Conservation (phyloP, 2,888 invertebrate genomes). For the Drosophila eohydei region DNA sequence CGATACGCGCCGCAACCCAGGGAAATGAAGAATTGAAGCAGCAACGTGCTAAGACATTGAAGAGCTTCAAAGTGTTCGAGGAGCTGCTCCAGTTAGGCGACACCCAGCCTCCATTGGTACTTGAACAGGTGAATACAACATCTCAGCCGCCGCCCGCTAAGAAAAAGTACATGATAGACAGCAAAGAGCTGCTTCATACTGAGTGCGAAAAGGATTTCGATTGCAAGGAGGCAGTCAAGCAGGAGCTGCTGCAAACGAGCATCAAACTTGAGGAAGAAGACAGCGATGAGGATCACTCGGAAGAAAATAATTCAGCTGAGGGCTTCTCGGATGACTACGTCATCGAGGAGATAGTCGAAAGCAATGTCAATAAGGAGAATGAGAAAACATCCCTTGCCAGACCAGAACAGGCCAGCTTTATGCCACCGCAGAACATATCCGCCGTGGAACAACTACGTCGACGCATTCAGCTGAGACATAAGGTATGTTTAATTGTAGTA, state of each 20-base stretch:
- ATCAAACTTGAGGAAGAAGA: neutral
- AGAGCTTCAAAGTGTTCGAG: slow-evolving; percentile 46
- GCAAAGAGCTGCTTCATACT: neutral
- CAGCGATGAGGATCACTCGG: neutral
- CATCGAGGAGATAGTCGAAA: slow-evolving; percentile 14
- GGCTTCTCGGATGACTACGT: slow-evolving; percentile 20
- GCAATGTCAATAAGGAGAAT: slow-evolving; percentile 12
- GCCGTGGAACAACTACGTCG: slow-evolving; percentile 30
- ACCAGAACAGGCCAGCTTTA: neutral
- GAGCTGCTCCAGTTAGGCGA: slow-evolving; percentile 36
- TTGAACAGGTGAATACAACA: slow-evolving; percentile 18
- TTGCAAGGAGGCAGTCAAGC: slow-evolving; percentile 44
- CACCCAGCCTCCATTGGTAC: neutral
- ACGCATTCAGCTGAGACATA: slow-evolving; percentile 37
- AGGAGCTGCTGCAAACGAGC: slow-evolving; percentile 6
- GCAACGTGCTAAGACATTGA: slow-evolving; percentile 2
- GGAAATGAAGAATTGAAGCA: neutral
- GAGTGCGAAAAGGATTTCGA: slow-evolving; percentile 44
- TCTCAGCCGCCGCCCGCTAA: slow-evolving; percentile 48
- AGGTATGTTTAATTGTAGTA: slow-evolving; percentile 24
- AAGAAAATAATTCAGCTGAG: neutral
- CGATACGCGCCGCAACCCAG: slow-evolving; percentile 1
- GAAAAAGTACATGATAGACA: slow-evolving; percentile 27
- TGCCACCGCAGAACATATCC: slow-evolving; percentile 9
- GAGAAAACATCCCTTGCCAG: neutral